These are phyloP conservation scores for Orthosia gracilis DNA, from an alignment of 2,888 invertebrate genomes.

Conservation along the genomic window DNA sequence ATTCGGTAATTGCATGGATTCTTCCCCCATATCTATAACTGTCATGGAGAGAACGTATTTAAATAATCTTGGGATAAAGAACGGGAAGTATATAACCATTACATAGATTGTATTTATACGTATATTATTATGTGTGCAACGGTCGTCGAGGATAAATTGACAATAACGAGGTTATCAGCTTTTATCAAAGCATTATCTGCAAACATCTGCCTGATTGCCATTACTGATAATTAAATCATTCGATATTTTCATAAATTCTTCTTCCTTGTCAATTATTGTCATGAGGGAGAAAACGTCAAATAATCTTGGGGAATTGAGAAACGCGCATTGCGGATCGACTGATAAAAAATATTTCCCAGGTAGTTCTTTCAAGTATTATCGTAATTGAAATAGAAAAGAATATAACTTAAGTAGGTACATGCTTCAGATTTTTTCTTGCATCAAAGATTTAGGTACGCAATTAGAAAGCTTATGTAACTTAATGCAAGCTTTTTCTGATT, in stretches of 20 bases:
- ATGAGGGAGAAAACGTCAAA: neutral
- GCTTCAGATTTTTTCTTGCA: too few relatives aligned
- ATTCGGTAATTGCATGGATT: neutral
- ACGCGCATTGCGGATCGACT: neutral
- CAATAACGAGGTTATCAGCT: neutral
- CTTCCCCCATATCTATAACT: too few relatives aligned
- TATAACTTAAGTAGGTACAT: neutral
- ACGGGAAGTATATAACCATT: conserved; percentile 5
- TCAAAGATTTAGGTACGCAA: too few relatives aligned
- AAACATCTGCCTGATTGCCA: neutral
- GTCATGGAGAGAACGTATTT: neutral
- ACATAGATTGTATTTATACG: conserved; percentile 6
- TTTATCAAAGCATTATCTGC: too few relatives aligned
- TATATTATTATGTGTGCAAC: neutral
- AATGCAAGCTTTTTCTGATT: neutral
- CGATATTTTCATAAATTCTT: neutral
- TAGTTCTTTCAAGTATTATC: neutral
- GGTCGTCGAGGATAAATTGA: neutral
- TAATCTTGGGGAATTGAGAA: neutral
- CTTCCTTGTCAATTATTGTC: too few relatives aligned
- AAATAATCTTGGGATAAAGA: neutral
- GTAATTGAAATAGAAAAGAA: neutral
- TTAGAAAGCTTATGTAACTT: neutral
- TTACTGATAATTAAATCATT: neutral
- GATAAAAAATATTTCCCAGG: neutral